These are phyloP conservation scores for Charina bottae DNA, from an alignment of 2,113 vertebrate genomes.

Conservation along the genomic window DNA sequence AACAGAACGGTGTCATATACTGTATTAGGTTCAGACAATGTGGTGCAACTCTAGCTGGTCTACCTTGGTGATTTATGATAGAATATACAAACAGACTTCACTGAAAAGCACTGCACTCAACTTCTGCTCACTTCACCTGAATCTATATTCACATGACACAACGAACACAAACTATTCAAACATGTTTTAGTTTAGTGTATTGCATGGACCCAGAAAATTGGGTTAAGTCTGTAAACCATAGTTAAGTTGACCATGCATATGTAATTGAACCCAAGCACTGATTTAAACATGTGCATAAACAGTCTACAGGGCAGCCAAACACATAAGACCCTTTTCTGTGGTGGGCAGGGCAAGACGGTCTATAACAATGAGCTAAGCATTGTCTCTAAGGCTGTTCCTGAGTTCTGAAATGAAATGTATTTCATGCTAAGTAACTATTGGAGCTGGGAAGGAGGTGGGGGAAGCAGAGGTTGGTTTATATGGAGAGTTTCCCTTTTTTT, in stretches of 20 bases:
- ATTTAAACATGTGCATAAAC: not conserved
- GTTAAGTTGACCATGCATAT: not conserved
- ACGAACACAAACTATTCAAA: not conserved
- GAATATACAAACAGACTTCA: not conserved
- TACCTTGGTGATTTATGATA: not conserved
- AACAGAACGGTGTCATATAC: not conserved
- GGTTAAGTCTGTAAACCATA: no score
- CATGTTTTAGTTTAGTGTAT: not conserved
- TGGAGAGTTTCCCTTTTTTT: slow-evolving; percentile 49
- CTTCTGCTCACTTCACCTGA: not conserved
- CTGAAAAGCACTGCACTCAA: not conserved
- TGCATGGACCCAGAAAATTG: not conserved
- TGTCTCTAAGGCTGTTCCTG: not conserved
- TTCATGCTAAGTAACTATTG: slow-evolving; percentile 46
- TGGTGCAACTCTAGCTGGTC: not conserved
- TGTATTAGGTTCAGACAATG: not conserved
- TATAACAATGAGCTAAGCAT: not conserved
- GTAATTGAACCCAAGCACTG: not conserved
- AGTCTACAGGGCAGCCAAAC: not conserved
- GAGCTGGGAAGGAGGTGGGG: slow-evolving; percentile 35
- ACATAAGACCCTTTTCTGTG: not conserved
- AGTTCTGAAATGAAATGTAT: slow-evolving; percentile 32
- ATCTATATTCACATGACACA: not conserved
- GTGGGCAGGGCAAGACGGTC: not conserved
- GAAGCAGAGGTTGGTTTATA: slow-evolving; percentile 25